Percentiles rank a stretch among this genome's conserved stretches.
Evolutionary conservation across 2,888 invertebrate genomes (phyloP).

Genomic region (Unio delphinus): DNA sequence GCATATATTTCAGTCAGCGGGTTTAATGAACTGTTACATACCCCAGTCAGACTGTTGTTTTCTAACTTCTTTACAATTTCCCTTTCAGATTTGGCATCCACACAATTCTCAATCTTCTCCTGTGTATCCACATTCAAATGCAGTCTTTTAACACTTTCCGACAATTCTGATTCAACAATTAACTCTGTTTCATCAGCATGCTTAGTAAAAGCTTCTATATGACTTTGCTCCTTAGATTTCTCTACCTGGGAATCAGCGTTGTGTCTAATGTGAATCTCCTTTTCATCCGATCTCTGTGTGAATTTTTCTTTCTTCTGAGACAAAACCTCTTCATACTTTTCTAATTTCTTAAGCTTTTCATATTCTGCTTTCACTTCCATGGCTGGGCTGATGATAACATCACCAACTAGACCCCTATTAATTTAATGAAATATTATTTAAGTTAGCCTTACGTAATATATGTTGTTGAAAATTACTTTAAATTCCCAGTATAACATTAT

Average conservation of each 20-base stretch:
- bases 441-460: too few relatives aligned
- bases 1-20: too few relatives aligned
- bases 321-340: conserved; percentile 17
- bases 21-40: too few relatives aligned
- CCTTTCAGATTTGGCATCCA: not conserved
- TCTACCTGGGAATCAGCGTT: not conserved
- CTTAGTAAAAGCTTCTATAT: too few relatives aligned
- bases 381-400: conserved; percentile 34
- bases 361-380: conserved; percentile 39
- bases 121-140: not conserved
- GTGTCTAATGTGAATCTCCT: not conserved
- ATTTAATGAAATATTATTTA: conserved; percentile 5
- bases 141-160: too few relatives aligned
- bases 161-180: too few relatives aligned
- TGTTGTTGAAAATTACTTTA: too few relatives aligned
- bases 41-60: not conserved
- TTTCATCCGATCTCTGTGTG: not conserved
- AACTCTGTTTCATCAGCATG: too few relatives aligned
- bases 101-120: conserved; percentile 1
- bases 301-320: not conserved
- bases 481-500: too few relatives aligned
- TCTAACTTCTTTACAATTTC: not conserved
- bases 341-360: conserved; percentile 33
- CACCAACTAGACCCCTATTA: conserved; percentile 50
- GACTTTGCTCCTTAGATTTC: not conserved